Evolutionary conservation across 2,113 vertebrate genomes (phyloP).

Genomic region (Crotalus viridis): DNA sequence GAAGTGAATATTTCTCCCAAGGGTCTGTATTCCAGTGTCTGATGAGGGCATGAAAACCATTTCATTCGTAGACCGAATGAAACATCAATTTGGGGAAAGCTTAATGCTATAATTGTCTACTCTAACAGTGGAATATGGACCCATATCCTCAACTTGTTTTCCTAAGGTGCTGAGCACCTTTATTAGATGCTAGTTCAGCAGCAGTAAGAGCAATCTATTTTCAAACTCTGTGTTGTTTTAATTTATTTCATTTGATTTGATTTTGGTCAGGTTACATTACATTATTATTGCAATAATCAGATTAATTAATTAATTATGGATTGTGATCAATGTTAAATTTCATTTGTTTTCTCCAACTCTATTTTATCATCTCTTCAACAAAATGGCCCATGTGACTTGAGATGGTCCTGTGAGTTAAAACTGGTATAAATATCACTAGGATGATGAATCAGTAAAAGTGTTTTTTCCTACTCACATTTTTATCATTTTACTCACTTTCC

Average conservation of each 20-base stretch:
- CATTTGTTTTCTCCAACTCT: neutral
- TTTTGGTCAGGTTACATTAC: neutral
- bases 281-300: neutral
- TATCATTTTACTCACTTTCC: conserved; percentile 2
- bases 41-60: too few relatives aligned
- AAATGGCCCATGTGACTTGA: conserved; percentile 8
- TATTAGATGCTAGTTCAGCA: neutral
- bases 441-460: neutral
- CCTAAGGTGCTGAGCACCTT: neutral
- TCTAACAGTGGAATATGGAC: neutral
- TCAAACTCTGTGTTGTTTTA: neutral
- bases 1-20: neutral
- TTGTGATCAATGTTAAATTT: conserved; percentile 23
- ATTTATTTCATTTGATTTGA: neutral
- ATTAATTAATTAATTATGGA: conserved; percentile 1
- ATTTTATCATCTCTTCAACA: neutral
- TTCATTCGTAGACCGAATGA: neutral
- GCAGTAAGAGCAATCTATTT: neutral
- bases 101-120: neutral
- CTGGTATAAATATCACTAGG: neutral
- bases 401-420: neutral
- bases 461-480: conserved; percentile 1
- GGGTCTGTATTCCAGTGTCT: neutral
- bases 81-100: neutral
- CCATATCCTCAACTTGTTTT: neutral